Percentiles rank a stretch among this genome's conserved stretches.
Conservation (phyloP, 2,113 vertebrate species). For the Pachyramphus minor region DNA sequence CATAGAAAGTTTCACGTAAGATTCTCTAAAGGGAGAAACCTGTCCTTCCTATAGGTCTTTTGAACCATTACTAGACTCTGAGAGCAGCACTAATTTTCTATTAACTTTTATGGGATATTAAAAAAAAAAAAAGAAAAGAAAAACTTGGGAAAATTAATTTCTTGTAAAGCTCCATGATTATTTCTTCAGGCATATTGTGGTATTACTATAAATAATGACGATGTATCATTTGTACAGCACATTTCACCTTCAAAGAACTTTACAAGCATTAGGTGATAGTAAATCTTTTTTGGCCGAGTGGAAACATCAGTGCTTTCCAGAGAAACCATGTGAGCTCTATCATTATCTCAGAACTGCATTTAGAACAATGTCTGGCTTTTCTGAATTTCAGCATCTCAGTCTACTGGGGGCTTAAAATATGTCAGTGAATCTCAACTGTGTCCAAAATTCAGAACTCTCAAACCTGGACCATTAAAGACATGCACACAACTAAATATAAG, state of each 20-base stretch:
- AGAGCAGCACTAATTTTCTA: neutral
- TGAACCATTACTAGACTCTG: neutral
- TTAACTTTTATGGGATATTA: conserved; percentile 2
- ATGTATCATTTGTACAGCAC: neutral
- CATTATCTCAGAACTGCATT: neutral
- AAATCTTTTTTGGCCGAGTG: neutral
- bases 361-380: neutral
- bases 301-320: neutral
- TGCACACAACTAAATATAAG: neutral
- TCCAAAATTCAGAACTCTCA: neutral
- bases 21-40: neutral
- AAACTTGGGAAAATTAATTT: neutral
- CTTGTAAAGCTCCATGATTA: neutral
- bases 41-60: neutral
- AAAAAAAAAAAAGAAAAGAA: neutral
- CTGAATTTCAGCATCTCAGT: neutral
- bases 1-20: neutral
- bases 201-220: conserved; percentile 7
- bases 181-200: neutral
- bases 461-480: neutral
- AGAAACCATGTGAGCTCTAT: neutral
- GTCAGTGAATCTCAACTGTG: neutral
- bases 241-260: conserved; percentile 48
- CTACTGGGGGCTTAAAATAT: neutral
- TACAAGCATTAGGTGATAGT: neutral